Percentiles rank a stretch among this genome's conserved stretches.
Evolutionary conservation across 2,113 vertebrate genomes (phyloP).

Genomic region (Mormyrus lacerda): DNA sequence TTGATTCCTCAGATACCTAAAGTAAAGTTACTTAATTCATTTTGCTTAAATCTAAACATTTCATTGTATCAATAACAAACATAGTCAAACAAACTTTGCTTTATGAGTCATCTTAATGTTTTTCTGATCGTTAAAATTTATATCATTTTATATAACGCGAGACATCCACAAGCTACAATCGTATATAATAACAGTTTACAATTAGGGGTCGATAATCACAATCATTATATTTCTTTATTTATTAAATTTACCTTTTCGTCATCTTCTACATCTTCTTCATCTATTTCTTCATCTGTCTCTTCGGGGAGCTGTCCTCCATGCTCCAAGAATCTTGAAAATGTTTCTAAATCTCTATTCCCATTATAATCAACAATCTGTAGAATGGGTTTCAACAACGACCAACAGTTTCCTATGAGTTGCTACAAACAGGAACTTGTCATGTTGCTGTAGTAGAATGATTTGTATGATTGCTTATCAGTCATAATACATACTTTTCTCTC

Average conservation of each 20-base stretch:
- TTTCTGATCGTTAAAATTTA: not conserved
- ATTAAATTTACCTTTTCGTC: constrained; percentile 15
- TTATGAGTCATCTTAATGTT: not conserved
- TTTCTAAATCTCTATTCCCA: constrained; percentile 70
- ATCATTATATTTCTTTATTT: not conserved
- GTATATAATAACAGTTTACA: not conserved
- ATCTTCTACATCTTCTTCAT: constrained; percentile 31
- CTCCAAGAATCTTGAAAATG: constrained; percentile 80
- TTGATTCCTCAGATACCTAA: constrained; percentile 35
- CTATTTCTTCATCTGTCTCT: constrained; percentile 33
- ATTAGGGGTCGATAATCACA: not conserved
- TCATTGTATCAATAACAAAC: not conserved
- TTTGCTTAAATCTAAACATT: not conserved
- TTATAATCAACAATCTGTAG: constrained; percentile 68
- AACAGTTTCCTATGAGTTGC: not conserved
- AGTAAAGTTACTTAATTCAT: not conserved
- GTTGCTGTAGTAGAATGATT: not conserved
- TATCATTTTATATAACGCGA: not conserved
- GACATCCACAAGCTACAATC: not conserved
- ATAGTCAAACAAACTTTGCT: not conserved
- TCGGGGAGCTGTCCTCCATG: constrained; percentile 62
- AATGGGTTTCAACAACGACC: too few species aligned
- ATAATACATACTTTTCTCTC: constrained; percentile 65
- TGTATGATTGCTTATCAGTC: not conserved
- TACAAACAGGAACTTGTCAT: not conserved